Evolutionary conservation across 2,113 vertebrate genomes (phyloP), one percentile per base, ranked within the genome.

Genomic region (Coptodon rendalli): DNA sequence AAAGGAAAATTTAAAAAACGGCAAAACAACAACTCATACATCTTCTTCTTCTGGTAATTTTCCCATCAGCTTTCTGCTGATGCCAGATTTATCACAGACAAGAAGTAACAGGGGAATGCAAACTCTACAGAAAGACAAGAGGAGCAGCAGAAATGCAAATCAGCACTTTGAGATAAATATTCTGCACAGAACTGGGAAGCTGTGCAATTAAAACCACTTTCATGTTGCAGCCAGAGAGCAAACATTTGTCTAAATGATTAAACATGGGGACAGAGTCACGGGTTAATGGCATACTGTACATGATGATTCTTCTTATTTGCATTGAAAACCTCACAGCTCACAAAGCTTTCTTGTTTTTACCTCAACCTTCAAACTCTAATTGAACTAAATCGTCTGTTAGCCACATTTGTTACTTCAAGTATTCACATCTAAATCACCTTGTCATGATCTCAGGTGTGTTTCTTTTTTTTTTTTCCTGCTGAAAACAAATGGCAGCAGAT

Each of bases 401-500:
- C 12, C 52, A 66, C 61, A 53, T 81, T 86, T 82, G 24, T 63
- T 10, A n/a, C 34, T 81, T 73, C 54, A 61, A 19, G 34, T 17
- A 38, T 79, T 45, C 14, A 4, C 82, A 82, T 84, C 34, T 5
- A 80, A 89, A 87, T 7, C 59, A 38, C 84, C 24, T n/a, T 63
- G 27, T 53, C 52, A 9, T 79, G 27, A 81, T 82, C 82, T 9
- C 93, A 92, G 90, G 87, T 93, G 90, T 54, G 50, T 61, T 36
- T 7, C 27, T 19, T 76, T 29, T 3, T 9, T 8, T 8, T 9
- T 43, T 79, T 34, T 7, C 2, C 8, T 16, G 19, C 19, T 57
- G 29, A 43, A 89, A 43, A 87, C 48, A 56, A 81, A 73, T 73
- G 76, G 76, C 71, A 34, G 73, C 68, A 80, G 86, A 81, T 80